Evolutionary conservation across 1,140 invertebrate species (phyloP), one percentile per base, ranked within the genome.

Genomic region (Camponotus pennsylvanicus): DNA sequence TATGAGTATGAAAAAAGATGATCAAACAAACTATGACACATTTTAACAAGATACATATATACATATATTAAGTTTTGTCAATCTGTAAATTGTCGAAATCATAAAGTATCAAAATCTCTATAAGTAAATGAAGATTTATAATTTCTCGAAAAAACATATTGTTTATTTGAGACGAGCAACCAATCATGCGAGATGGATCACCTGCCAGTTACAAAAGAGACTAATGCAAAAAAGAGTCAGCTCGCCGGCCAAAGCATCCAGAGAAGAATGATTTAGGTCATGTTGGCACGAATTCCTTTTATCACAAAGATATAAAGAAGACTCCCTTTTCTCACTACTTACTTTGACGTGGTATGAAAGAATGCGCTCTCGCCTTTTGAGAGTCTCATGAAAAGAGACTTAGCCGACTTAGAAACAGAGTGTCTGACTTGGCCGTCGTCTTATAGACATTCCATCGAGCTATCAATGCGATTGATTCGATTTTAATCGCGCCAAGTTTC

Each of bases 341-440:
- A 57, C 27, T 82, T 83, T 73, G 55, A 55, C 6, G 32, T 13
- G 57, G 18, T 59, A 75, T 42, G 61, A 75, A 82, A 37, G 79
- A 83, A 75, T 49, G 32, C 49, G 37, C 27, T 18, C 42, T 83
- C 40, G 37, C 11, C 40, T 83, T 49, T 52, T 18, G 27, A 61
- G 27, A 49, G 18, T 49, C 27, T 71, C 9, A 7, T n/a, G 40
- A 49, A 59, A 42, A 82, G 9, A 34, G 13, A 61, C 27, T 57
- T 32, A 21, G 18, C 42, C 49, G 13, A 52, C 49, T 52, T 52
- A 52, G 7, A 80, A 37, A 27, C 13, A 49, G 34, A 71, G 15
- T 3, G 40, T n/a, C 3, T 37, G 32, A 83, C n/a, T 21, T 32
- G 8, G 49, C 18, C 32, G 27, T 45, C 18, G 27, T 27, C 11